Base-by-base conservation (phyloP, 2,113 vertebrate genomes). In the Martes martes region DNA sequence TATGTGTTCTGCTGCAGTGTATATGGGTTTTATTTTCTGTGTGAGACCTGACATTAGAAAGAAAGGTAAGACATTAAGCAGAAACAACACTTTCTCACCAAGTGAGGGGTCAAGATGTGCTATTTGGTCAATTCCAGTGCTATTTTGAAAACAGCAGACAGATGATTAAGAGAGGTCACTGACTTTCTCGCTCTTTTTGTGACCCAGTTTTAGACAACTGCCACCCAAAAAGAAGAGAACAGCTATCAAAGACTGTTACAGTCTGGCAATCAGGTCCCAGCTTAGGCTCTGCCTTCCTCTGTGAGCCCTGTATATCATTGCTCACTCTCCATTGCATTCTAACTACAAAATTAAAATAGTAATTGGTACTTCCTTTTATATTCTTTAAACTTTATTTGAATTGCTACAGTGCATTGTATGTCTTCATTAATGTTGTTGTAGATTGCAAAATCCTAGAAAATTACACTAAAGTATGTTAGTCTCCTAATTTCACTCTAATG, bases 161-260 rank as follows among this genome's bases (percentile, higher is more conserved):
- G 79, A 45, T 61, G 26, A 24, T 31, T 16, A 55, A 28, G 55
- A 74, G 61, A 73, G 4, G 24, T 47, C 71, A 57, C 61, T 26
- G 47, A n/a, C 28, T 55, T 81, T 76, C 59, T 47, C n/a, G 6
- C 73, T 95, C 52, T 95, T 89, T 45, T 85, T 90, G 18, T 69
- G 80, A 79, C 57, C 92, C 26, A 45, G 69, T 80, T 80, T 89
- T 82, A 78, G 36, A 89, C 71, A 69, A 59, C 18, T 78, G 28
- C 36, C 33, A 71, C 36, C n/a, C n/a, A 23, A 11, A 84, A 82
- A 2, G 63, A 88, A 59, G 7, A 26, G 11, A 42, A n/a, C 18
- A 52, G 11, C 47, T 69, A 33, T n/a, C 21, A 28, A 55, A 55
- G 61, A 19, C 6, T 71, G 57, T 31, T 31, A 36, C 24, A 57